These are phyloP conservation scores for Disparrhopalites patrizii DNA, from an alignment of 2,888 invertebrate species.

Conservation along the genomic window DNA sequence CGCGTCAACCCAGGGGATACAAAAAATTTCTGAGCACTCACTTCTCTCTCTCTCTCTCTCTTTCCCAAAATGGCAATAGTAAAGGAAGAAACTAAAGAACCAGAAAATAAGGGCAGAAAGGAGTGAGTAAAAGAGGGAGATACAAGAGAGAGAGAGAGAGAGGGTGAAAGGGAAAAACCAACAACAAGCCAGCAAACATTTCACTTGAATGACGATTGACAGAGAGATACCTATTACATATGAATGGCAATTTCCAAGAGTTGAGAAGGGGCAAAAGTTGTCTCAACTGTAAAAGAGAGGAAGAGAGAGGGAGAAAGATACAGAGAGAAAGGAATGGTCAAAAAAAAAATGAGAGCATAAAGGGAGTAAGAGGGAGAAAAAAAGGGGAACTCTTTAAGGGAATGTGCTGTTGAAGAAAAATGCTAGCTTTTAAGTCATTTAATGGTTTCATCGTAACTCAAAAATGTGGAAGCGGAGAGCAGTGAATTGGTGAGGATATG, in stretches of 20 bases:
- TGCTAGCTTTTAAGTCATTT: constrained; percentile 25
- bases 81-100: too few relatives aligned
- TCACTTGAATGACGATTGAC: not conserved
- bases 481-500: too few relatives aligned
- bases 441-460: constrained; percentile 29
- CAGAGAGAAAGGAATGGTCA: constrained; percentile 16
- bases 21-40: too few relatives aligned
- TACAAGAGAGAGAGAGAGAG: too few relatives aligned
- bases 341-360: not conserved
- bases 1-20: too few relatives aligned
- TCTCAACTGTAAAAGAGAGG: constrained; percentile 14
- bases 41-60: constrained; percentile 1
- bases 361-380: constrained; percentile 8
- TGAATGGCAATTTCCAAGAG: constrained; percentile 27
- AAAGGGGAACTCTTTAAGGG: constrained; percentile 18
- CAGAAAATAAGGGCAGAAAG: not conserved
- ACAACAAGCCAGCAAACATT: not conserved
- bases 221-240: constrained; percentile 25
- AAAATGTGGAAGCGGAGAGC: constrained; percentile 5
- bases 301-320: not conserved
- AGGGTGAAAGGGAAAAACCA: too few relatives aligned
- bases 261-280: constrained; percentile 30
- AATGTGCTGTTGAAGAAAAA: constrained; percentile 26
- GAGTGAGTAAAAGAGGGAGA: constrained; percentile 2
- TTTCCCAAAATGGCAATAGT: not conserved